Conservation (phyloP, 2,113 vertebrate species). For the Mohoua ochrocephala region DNA sequence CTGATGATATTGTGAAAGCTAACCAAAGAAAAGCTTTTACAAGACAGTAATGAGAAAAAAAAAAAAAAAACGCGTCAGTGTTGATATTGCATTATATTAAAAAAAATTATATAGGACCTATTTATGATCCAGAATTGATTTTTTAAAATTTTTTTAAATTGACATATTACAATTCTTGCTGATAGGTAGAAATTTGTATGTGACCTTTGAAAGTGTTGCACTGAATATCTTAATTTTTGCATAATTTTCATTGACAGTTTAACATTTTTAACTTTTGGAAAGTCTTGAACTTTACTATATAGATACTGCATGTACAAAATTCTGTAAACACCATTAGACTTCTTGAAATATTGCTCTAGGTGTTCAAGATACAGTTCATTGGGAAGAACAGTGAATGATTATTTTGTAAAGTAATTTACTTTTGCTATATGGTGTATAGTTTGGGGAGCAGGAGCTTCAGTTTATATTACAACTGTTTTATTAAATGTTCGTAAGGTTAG, state of each 20-base stretch:
- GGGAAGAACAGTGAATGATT: not conserved
- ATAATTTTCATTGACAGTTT: not conserved
- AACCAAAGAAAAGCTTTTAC: constrained; percentile 89
- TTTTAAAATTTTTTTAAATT: constrained; percentile 26
- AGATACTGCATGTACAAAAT: not conserved
- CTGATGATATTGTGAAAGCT: constrained; percentile 91
- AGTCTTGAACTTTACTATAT: not conserved
- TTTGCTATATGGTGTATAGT: not conserved
- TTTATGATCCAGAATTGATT: constrained; percentile 17
- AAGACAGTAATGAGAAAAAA: constrained; percentile 61
- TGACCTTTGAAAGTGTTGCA: constrained; percentile 52
- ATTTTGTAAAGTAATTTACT: not conserved
- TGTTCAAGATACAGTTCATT: not conserved
- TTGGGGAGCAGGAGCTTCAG: not conserved
- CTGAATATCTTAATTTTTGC: constrained; percentile 53
- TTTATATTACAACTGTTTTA: not conserved
- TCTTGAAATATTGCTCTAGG: not conserved
- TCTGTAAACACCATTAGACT: not conserved
- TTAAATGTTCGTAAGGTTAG: not conserved
- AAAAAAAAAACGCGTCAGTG: not conserved
- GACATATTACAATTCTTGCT: constrained; percentile 15
- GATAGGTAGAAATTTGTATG: constrained; percentile 43
- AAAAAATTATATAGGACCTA: not conserved
- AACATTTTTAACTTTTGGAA: constrained; percentile 27
- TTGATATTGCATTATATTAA: constrained; percentile 4